Base-by-base conservation (phyloP, 1,140 invertebrate species). In the Campodea augens region DNA sequence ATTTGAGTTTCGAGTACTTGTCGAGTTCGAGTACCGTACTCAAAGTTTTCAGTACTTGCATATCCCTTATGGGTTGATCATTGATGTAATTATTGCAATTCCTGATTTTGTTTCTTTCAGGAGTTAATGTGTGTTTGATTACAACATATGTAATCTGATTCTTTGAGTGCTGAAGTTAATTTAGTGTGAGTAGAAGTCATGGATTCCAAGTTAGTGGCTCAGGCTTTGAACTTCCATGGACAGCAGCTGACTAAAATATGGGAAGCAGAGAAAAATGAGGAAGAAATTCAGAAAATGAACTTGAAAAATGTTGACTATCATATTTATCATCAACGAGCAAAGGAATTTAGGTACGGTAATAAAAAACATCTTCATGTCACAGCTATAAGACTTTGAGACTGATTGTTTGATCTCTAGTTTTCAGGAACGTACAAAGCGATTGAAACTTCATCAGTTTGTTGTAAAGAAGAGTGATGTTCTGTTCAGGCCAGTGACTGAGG, bases 181-280 rank as follows among this genome's bases (percentile, higher is more conserved):
- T n/a, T n/a, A n/a, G n/a, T n/a, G n/a, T n/a, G n/a, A n/a, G n/a
- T n/a, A n/a, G 27, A 7, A 32, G 27, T 15, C 27, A 32, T 81
- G 66, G 74, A 80, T 63, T 56, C 69, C 59, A 70, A 74, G 41
- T 66, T 81, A 47, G 71, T 87, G 55, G 65, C 72, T 53, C 73
- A 77, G 55, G 69, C 76, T 41, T 67, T 87, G 49, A 79, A 81
- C 62, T 87, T 78, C 57, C 82, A 87, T 66, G 83, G 83, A 1
- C 79, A 82, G 54, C 81, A 82, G 53, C 63, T 86, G 51, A 78
- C 82, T 61, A 85, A 84, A 64, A 72, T 82, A 49, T 87, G 81
- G 81, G 81, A 85, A 55, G 69, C 72, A 20, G 80, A 85, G 55
- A 68, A 76, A 54, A 79, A 81, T 47, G 75, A 81, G 54, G 72